Base-by-base conservation (phyloP, 1,140 invertebrate genomes). In the Cheumatopsyche charites region DNA sequence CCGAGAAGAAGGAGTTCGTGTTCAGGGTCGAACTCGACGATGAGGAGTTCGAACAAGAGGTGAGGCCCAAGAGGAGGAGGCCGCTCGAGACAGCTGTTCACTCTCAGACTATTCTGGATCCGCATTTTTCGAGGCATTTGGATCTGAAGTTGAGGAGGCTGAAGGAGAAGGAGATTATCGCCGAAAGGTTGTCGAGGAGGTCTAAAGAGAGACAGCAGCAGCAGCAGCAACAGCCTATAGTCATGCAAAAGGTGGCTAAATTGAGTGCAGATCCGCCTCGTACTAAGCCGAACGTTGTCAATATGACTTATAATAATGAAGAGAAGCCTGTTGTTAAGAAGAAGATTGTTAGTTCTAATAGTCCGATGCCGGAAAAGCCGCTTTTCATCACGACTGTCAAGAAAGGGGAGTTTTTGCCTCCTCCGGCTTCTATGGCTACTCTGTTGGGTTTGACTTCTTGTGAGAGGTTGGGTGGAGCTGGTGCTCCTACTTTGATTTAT, bases 371-470 rank as follows among this genome's bases (percentile, higher is more conserved):
- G 76, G 75, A 81, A 23, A 78, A 82, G 41, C 87, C 87, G 5
- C 87, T 90, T 0, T 94, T 94, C 77, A 87, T 93, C 43, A 93
- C 91, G 0, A 92, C 91, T 0, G 92, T 94, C 5, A 91, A 89
- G 70, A 88, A 86, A 21, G 92, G 92, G 0, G 87, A 90, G 74
- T 94, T 93, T 77, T 80, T 94, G 58, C 88, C 90, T 77, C 91
- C 92, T 0, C 90, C 91, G 0, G 88, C 90, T 19, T 89, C 92
- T 77, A 82, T 91, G 42, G 90, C 91, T 0, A 80, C 83, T 15
- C 82, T 90, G 0, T 82, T 90, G 1, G 89, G 89, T 0, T 82
- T 90, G 42, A 80, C 85, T 26, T 79, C 68, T 5, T 75, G 68
- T 79, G 52, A 78, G 84, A 72, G 83, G 83, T 47, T 78, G 79